Conservation (phyloP, 2,797 vertebrate genomes). For the Paedocypris micromegethes region DNA sequence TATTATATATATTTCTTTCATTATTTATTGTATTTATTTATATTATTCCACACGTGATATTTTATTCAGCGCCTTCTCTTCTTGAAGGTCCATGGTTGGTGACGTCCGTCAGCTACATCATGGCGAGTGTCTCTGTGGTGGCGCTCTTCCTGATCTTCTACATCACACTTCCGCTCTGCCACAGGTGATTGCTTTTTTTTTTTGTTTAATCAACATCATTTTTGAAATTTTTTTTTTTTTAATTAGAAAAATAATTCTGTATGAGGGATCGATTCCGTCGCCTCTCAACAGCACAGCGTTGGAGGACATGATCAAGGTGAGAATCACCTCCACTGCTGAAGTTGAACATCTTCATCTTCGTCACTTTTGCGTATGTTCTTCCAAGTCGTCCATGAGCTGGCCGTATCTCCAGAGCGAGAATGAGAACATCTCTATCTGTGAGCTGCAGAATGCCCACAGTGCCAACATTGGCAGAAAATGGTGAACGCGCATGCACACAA, state of each 20-base stretch:
- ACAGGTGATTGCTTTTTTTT: conserved; percentile 44
- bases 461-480: conserved; percentile 29
- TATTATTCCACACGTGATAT: neutral
- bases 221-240: neutral
- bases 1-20: too few species aligned
- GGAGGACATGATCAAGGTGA: conserved; percentile 59
- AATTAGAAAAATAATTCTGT: conserved; percentile 56
- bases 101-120: conserved; percentile 48
- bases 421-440: conserved; percentile 52
- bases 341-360: neutral
- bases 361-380: conserved; percentile 3
- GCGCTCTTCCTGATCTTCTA: conserved; percentile 52
- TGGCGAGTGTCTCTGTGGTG: conserved; percentile 31
- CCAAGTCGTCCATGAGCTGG: conserved; percentile 21
- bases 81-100: conserved; percentile 49
- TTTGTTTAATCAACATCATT: neutral
- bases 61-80: neutral
- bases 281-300: conserved; percentile 68
- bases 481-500: conserved; percentile 19
- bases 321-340: neutral
- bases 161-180: conserved; percentile 54
- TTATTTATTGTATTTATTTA: too few species aligned
- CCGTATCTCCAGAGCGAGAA: conserved; percentile 32
- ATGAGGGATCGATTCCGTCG: conserved; percentile 68
- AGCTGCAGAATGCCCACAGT: conserved; percentile 50